A percentile compares a stretch with the other conserved stretches of the same genome.
phyloP scores from a whole-genome alignment of 2,888 invertebrate species.

The Seladonia tumulorum region DNA sequence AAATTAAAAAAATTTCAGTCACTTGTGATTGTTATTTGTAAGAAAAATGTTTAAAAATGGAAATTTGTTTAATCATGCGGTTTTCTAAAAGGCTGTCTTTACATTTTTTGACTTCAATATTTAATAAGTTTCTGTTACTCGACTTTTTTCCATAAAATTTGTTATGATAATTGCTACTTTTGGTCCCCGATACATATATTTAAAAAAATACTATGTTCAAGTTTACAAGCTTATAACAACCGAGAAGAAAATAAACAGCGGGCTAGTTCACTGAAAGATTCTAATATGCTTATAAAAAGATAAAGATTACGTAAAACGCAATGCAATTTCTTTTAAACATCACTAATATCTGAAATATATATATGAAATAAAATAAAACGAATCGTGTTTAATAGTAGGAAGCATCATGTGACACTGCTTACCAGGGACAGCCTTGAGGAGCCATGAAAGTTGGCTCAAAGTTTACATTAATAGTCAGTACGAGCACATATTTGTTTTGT shows the following conservation, averaged over 20 bases:
- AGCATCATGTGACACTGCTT: slow-evolving; percentile 73
- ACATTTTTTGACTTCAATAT: neutral
- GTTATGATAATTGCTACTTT: neutral
- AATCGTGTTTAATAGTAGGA: slow-evolving; percentile 65
- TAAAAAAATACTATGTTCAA: slow-evolving; percentile 62
- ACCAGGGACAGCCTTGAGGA: slow-evolving; percentile 74
- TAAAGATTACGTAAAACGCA: slow-evolving; percentile 47
- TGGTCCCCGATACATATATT: slow-evolving; percentile 8
- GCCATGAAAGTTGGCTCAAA: slow-evolving; percentile 75
- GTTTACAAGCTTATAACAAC: slow-evolving; percentile 65
- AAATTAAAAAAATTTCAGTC: neutral
- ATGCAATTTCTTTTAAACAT: slow-evolving; percentile 47
- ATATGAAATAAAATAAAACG: slow-evolving; percentile 63
- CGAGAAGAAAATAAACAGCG: slow-evolving; percentile 64
- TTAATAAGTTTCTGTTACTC: neutral
- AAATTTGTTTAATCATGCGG: neutral
- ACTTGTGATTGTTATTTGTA: neutral
- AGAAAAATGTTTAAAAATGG: neutral
- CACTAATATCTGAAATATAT: slow-evolving; percentile 52
- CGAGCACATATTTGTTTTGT: slow-evolving; percentile 64
- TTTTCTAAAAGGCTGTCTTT: neutral
- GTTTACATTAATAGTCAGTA: slow-evolving; percentile 74
- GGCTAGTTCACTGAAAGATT: slow-evolving; percentile 57
- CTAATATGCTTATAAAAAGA: slow-evolving; percentile 58
- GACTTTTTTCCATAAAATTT: neutral